Conservation (phyloP, 2,888 invertebrate genomes). For the Euproctis similis region DNA sequence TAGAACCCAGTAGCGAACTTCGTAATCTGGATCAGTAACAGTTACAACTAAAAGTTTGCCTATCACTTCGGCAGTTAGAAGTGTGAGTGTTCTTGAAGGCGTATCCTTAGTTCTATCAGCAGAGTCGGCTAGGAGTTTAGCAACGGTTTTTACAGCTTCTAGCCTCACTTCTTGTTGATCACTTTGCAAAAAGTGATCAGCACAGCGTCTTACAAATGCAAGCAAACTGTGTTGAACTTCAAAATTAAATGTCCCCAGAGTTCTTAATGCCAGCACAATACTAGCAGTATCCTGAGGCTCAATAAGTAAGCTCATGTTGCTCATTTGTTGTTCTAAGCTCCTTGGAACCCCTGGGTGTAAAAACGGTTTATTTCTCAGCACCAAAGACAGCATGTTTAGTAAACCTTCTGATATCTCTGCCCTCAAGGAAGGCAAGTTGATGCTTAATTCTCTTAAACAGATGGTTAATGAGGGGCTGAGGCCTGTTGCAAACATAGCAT, state of each 20-base stretch:
- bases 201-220: slow-evolving; percentile 94
- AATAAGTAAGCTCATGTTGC: slow-evolving; percentile 55
- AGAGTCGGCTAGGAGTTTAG: slow-evolving; percentile 89
- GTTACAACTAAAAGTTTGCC: slow-evolving; percentile 93
- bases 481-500: slow-evolving; percentile 94
- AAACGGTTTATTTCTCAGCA: slow-evolving; percentile 90
- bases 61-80: slow-evolving; percentile 89
- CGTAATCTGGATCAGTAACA: slow-evolving; percentile 96
- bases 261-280: slow-evolving; percentile 92
- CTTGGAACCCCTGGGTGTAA: slow-evolving; percentile 87
- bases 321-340: slow-evolving; percentile 72
- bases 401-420: slow-evolving; percentile 94
- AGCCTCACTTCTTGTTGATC: slow-evolving; percentile 92
- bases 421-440: slow-evolving; percentile 90
- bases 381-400: slow-evolving; percentile 91
- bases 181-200: slow-evolving; percentile 91
- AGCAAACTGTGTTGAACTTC: slow-evolving; percentile 91
- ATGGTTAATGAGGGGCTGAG: slow-evolving; percentile 93
- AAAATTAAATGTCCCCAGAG: slow-evolving; percentile 93
- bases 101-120: slow-evolving; percentile 78
- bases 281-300: slow-evolving; percentile 85
- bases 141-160: slow-evolving; percentile 96
- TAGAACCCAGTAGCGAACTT: slow-evolving; percentile 94
- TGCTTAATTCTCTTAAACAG: slow-evolving; percentile 91
- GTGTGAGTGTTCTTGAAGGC: slow-evolving; percentile 88